phyloP scores from a whole-genome alignment of 2,113 vertebrate species.

The Panurus biarmicus region DNA sequence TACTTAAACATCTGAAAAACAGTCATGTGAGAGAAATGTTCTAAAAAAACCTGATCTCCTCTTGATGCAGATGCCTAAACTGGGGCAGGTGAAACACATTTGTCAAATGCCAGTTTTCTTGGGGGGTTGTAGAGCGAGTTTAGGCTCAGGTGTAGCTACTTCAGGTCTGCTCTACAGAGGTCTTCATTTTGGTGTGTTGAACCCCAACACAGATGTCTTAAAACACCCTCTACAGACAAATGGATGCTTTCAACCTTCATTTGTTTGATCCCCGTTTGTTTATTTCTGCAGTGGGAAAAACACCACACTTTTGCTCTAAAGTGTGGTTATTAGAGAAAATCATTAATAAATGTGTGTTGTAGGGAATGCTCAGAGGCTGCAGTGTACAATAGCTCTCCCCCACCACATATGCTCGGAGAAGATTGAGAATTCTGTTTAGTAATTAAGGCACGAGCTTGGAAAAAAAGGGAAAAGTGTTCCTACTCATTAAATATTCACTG shows the following conservation, averaged over 20 bases:
- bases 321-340: not conserved
- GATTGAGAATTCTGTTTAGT: not conserved
- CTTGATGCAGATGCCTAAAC: not conserved
- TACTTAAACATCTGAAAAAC: not conserved
- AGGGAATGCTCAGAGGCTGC: not conserved
- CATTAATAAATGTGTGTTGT: not conserved
- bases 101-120: not conserved
- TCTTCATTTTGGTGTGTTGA: not conserved
- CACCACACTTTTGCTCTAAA: not conserved
- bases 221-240: not conserved
- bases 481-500: not conserved
- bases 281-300: not conserved
- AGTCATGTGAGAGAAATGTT: not conserved
- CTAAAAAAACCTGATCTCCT: not conserved
- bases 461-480: not conserved
- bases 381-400: not conserved
- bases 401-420: not conserved
- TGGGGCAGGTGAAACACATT: not conserved
- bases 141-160: not conserved
- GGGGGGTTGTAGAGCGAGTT: not conserved
- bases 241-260: not conserved
- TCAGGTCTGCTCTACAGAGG: not conserved
- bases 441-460: not conserved
- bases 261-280: not conserved
- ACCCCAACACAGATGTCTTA: not conserved